These are phyloP conservation scores for Anoplius nigerrimus DNA, from an alignment of 2,888 invertebrate species.

Conservation along the genomic window DNA sequence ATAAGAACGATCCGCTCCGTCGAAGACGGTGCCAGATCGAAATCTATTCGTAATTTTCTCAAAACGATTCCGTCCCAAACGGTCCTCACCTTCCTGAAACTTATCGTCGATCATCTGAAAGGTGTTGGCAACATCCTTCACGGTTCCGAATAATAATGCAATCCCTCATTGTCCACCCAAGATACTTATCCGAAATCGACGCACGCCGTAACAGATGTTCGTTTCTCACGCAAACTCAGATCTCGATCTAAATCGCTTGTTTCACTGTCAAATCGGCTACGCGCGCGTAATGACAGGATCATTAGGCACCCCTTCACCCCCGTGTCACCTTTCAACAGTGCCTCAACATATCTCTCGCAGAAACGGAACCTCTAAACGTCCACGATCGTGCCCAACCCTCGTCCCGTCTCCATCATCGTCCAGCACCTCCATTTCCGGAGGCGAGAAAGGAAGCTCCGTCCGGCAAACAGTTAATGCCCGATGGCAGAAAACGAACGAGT, in stretches of 20 bases:
- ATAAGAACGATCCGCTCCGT: too few species aligned
- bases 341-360: background rate
- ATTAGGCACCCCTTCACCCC: too few species aligned
- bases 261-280: conserved; percentile 30
- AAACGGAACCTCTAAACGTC: background rate
- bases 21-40: too few species aligned
- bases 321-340: background rate
- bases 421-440: too few species aligned
- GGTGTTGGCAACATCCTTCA: conserved; percentile 12
- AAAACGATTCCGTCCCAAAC: too few species aligned
- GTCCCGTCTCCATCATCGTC: too few species aligned
- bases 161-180: conserved; percentile 46
- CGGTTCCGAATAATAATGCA: conserved; percentile 43
- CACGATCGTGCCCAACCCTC: too few species aligned
- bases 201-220: conserved; percentile 60
- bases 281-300: conserved; percentile 18
- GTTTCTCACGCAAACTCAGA: conserved; percentile 58
- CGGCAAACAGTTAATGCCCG: too few species aligned
- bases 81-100: background rate
- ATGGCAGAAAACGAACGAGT: too few species aligned
- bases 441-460: too few species aligned
- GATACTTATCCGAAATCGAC: conserved; percentile 55
- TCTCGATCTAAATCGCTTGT: conserved; percentile 53
- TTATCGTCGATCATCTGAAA: conserved; percentile 25
- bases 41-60: too few species aligned